Percentiles rank a stretch among this genome's conserved stretches.
Conservation (phyloP, 2,797 vertebrate genomes). For the Spinibarbus caldwelli region DNA sequence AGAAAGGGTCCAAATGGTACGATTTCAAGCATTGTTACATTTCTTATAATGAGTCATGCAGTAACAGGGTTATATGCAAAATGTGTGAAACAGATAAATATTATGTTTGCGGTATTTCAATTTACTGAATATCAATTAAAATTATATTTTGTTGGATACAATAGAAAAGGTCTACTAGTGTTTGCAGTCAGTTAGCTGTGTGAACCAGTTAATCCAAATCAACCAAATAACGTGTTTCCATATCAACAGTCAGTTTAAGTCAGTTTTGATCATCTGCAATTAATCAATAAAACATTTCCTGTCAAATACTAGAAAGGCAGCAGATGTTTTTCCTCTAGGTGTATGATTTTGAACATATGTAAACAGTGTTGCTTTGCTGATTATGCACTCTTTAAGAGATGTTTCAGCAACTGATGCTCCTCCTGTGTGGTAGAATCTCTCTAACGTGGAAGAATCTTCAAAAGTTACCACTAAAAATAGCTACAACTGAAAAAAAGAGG, state of each 20-base stretch:
- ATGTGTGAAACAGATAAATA: neutral
- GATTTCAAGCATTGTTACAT: neutral
- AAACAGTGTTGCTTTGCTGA: neutral
- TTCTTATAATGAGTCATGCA: neutral
- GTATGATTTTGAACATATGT: neutral
- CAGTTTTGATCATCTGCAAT: neutral
- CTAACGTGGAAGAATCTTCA: neutral
- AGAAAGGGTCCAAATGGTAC: neutral
- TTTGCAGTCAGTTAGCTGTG: neutral
- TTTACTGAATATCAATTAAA: neutral
- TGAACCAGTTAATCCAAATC: neutral
- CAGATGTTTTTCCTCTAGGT: slow-evolving; percentile 1
- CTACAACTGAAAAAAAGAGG: neutral
- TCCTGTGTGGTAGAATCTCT: neutral
- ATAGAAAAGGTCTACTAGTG: neutral
- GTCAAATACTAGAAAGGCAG: neutral
- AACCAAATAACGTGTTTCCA: neutral
- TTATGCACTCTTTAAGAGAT: neutral
- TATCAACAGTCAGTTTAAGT: neutral
- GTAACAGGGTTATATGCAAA: neutral
- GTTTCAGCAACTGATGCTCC: neutral
- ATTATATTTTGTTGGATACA: neutral
- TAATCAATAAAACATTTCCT: neutral
- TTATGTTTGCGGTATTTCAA: neutral
- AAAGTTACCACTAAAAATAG: slow-evolving; percentile 3